These are phyloP conservation scores for Oedothorax gibbosus DNA, from an alignment of 1,140 invertebrate genomes.

Conservation along the genomic window DNA sequence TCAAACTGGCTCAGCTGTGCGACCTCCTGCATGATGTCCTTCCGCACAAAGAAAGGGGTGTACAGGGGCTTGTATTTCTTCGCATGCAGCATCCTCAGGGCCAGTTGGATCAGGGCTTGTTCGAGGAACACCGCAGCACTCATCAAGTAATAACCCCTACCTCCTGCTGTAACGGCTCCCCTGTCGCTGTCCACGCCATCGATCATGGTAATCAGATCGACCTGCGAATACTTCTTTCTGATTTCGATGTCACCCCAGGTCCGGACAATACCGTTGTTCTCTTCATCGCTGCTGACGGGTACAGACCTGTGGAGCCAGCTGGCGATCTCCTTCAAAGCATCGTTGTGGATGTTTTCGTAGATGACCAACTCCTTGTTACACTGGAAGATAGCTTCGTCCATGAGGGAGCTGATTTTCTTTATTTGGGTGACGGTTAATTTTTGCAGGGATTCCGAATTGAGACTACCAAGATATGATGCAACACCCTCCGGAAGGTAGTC, in stretches of 20 bases:
- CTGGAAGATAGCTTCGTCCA: conserved; percentile 86
- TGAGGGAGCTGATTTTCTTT: conserved; percentile 75
- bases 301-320: conserved; percentile 94
- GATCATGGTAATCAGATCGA: conserved; percentile 96
- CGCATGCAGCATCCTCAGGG: conserved; percentile 81
- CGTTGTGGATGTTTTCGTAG: conserved; percentile 83
- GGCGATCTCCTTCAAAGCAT: conserved; percentile 88
- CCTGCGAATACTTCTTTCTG: conserved; percentile 96
- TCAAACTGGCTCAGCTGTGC: conserved; percentile 99
- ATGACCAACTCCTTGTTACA: conserved; percentile 78
- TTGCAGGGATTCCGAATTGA: conserved; percentile 81
- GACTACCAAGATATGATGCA: conserved; percentile 74
- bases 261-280: conserved; percentile 83
- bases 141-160: conserved; percentile 95
- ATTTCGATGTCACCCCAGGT: conserved; percentile 87
- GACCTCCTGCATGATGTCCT: conserved; percentile 98
- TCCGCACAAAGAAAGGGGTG: conserved; percentile 99
- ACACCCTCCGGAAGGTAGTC: conserved; percentile 78
- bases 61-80: conserved; percentile 93
- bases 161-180: conserved; percentile 91
- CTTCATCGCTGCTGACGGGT: conserved; percentile 93
- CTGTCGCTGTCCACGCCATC: conserved; percentile 96
- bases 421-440: conserved; percentile 88
- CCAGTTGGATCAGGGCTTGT: conserved; percentile 92
- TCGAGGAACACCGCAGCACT: conserved; percentile 88